Conservation (phyloP, 2,113 vertebrate species). For the Eubucco bourcierii region DNA sequence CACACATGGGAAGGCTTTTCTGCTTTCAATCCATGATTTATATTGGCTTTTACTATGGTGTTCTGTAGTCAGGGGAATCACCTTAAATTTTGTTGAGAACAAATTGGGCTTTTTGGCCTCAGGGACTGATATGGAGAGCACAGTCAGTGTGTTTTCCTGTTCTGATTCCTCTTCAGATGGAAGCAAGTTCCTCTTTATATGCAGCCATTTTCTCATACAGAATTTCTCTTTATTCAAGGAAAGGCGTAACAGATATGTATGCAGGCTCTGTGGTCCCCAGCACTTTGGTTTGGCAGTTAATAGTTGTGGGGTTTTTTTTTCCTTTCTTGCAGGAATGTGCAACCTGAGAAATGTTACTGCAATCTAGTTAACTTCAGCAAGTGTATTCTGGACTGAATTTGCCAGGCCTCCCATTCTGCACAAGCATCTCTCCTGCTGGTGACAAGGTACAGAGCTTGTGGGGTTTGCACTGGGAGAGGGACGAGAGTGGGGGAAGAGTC, state of each 20-base stretch:
- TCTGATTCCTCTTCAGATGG: neutral
- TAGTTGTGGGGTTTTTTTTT: neutral
- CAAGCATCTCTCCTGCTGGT: neutral
- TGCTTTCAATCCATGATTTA: neutral
- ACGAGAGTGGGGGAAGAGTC: neutral
- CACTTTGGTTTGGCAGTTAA: fast-evolving
- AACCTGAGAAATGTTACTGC: neutral
- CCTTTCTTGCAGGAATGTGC: neutral
- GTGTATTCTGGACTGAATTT: neutral
- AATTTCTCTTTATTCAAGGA: neutral
- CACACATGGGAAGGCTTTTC: neutral
- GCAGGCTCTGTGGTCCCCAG: neutral
- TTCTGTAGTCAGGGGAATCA: neutral
- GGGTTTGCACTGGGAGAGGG: neutral
- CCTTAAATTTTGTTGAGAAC: neutral
- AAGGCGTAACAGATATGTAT: neutral
- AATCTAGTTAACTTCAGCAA: neutral
- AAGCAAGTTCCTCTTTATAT: fast-evolving
- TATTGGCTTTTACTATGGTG: neutral
- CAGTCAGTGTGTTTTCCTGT: neutral
- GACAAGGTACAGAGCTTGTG: neutral
- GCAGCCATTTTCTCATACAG: neutral
- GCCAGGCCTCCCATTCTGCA: neutral
- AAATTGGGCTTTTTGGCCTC: neutral
- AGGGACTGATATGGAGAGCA: neutral